Percentiles rank a stretch among this genome's conserved stretches.
phyloP scores from a whole-genome alignment of 2,113 vertebrate species.

The Chlorodrepanis virens region DNA sequence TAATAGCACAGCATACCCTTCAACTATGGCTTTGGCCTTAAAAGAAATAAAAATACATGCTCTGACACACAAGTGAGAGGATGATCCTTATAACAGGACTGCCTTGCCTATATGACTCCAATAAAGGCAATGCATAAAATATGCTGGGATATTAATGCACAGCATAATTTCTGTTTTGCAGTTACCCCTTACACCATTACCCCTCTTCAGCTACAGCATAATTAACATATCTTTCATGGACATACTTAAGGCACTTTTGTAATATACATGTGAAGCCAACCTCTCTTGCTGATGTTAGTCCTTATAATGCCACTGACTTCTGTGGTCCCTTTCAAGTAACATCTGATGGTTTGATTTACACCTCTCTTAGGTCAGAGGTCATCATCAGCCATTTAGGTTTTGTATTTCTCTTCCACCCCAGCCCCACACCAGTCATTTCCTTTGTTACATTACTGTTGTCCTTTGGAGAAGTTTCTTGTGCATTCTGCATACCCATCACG shows the following conservation, averaged over 20 bases:
- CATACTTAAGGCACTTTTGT: neutral
- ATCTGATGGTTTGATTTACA: neutral
- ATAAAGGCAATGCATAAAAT: neutral
- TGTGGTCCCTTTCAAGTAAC: neutral
- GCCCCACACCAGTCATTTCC: accelerated
- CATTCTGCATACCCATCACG: neutral
- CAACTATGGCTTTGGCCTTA: neutral
- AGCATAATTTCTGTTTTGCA: neutral
- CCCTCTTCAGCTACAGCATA: neutral
- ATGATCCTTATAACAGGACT: neutral
- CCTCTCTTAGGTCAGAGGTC: neutral
- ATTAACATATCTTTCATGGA: neutral
- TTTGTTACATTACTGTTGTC: too few relatives aligned
- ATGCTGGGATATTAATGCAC: neutral
- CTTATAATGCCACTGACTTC: neutral
- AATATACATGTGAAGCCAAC: neutral
- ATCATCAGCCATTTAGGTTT: neutral
- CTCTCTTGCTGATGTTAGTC: neutral
- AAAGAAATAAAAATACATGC: neutral
- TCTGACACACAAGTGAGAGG: neutral
- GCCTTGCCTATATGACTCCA: neutral
- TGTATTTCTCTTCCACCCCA: neutral
- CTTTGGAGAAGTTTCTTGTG: neutral
- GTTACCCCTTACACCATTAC: neutral
- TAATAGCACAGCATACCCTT: neutral